These are phyloP conservation scores for Cheilosia variabilis DNA, from an alignment of 2,888 invertebrate genomes.

Conservation along the genomic window DNA sequence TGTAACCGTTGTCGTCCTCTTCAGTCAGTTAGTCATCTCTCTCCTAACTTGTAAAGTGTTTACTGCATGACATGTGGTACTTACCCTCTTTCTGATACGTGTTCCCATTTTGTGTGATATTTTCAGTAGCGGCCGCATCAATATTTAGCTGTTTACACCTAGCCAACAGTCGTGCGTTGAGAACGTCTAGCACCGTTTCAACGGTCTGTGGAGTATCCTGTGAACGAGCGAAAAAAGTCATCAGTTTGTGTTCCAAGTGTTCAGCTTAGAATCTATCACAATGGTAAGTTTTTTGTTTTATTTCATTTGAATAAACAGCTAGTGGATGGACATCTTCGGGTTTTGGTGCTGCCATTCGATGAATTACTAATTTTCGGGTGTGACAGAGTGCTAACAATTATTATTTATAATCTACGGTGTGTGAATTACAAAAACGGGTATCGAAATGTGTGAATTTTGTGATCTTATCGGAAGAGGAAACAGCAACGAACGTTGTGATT, in stretches of 20 bases:
- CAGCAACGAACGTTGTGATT: background rate
- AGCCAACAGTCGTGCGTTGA: slow-evolving; percentile 45
- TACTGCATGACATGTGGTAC: slow-evolving; percentile 40
- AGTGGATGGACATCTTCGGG: slow-evolving; percentile 9
- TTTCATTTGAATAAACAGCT: slow-evolving; percentile 16
- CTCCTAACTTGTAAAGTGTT: slow-evolving; percentile 14
- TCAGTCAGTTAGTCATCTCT: slow-evolving; percentile 34
- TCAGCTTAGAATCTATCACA: background rate
- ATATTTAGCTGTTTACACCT: slow-evolving; percentile 40
- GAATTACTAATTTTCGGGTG: slow-evolving; percentile 67
- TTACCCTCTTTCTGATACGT: slow-evolving; percentile 67
- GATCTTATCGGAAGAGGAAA: slow-evolving; percentile 63
- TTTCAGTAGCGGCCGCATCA: slow-evolving; percentile 65
- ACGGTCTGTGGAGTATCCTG: slow-evolving; percentile 63
- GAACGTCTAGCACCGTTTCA: slow-evolving; percentile 42
- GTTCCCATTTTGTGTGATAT: slow-evolving; percentile 65
- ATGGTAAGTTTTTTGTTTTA: slow-evolving; percentile 55
- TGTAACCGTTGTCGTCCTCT: slow-evolving; percentile 6
- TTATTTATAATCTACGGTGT: slow-evolving; percentile 13
- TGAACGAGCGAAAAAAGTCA: slow-evolving; percentile 24
- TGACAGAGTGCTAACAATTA: slow-evolving; percentile 36
- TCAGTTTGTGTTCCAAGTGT: background rate
- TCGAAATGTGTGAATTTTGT: slow-evolving; percentile 10
- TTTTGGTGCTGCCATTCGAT: slow-evolving; percentile 26
- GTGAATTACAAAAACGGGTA: slow-evolving; percentile 13